A percentile compares a stretch with the other conserved stretches of the same genome.
Conservation (phyloP, 2,888 invertebrate species). For the Idaea dimidiata region DNA sequence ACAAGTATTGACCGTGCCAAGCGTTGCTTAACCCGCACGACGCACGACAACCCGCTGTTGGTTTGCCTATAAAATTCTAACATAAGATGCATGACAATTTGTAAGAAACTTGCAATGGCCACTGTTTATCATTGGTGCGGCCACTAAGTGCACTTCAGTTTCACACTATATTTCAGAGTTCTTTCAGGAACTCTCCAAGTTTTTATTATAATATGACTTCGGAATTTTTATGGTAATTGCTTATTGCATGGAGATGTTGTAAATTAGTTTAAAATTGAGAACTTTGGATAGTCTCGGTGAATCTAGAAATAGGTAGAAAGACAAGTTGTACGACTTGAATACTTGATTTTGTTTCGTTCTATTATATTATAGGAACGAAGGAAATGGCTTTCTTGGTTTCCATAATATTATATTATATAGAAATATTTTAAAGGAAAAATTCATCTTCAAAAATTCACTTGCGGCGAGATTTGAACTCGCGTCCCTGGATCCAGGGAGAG, state of each 20-base stretch:
- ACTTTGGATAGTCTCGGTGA: not conserved
- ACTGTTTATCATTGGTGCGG: slow-evolving; percentile 27
- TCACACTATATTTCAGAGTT: slow-evolving; percentile 15
- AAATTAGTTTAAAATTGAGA: not conserved
- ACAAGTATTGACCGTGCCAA: too few species aligned
- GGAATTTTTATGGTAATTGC: not conserved
- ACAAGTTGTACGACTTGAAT: not conserved
- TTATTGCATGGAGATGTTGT: not conserved
- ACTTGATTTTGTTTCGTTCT: not conserved
- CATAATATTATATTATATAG: too few species aligned
- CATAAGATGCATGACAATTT: slow-evolving; percentile 19
- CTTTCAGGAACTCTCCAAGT: slow-evolving; percentile 11
- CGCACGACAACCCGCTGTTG: too few species aligned
- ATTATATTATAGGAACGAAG: too few species aligned
- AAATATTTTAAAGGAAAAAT: too few species aligned
- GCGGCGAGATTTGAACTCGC: too few species aligned
- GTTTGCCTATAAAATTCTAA: slow-evolving; percentile 24
- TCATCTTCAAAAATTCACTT: too few species aligned
- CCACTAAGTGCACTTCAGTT: slow-evolving; percentile 31
- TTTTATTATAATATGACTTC: not conserved
- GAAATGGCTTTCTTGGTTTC: too few species aligned
- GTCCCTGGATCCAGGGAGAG: too few species aligned
- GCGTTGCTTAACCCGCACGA: too few species aligned
- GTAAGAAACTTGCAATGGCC: slow-evolving; percentile 22
- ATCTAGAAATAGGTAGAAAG: not conserved